Percentiles rank a stretch among this genome's conserved stretches.
Evolutionary conservation across 2,113 vertebrate species (phyloP).

Genomic region (Hydrolagus affinis): DNA sequence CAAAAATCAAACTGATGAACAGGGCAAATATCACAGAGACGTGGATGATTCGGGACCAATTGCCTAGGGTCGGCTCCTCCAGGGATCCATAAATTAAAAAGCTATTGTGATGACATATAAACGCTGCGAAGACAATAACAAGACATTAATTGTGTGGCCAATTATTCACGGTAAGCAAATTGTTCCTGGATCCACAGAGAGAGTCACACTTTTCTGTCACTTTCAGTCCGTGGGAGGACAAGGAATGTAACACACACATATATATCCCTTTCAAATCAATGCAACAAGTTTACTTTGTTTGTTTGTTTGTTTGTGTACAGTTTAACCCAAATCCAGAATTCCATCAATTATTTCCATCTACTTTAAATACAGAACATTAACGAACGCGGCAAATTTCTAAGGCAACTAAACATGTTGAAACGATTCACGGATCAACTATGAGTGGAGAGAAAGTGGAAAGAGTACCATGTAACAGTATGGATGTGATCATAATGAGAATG

Average conservation of each 20-base stretch:
- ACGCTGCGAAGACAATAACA: constrained; percentile 65
- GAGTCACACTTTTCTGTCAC: background rate
- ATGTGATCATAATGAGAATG: too few relatives aligned
- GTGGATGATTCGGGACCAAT: constrained; percentile 78
- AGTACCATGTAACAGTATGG: too few relatives aligned
- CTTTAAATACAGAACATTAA: too few relatives aligned
- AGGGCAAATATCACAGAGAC: constrained; percentile 66
- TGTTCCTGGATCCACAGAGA: background rate
- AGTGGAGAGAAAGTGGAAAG: background rate
- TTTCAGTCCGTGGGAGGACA: too few relatives aligned
- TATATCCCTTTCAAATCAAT: background rate
- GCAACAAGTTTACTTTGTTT: background rate
- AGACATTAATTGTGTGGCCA: background rate
- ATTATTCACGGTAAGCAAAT: background rate
- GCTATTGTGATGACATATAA: constrained; percentile 91
- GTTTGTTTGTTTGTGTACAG: background rate
- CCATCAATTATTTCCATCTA: too few relatives aligned
- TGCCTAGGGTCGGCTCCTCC: constrained; percentile 66
- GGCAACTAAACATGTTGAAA: background rate
- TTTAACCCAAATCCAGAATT: too few relatives aligned
- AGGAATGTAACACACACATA: background rate
- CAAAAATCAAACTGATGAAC: constrained; percentile 68
- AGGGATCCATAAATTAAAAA: constrained; percentile 87
- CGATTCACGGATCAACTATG: background rate
- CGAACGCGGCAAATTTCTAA: too few relatives aligned